These are phyloP conservation scores for Menidia beryllina DNA, from an alignment of 2,113 vertebrate species.

Conservation along the genomic window DNA sequence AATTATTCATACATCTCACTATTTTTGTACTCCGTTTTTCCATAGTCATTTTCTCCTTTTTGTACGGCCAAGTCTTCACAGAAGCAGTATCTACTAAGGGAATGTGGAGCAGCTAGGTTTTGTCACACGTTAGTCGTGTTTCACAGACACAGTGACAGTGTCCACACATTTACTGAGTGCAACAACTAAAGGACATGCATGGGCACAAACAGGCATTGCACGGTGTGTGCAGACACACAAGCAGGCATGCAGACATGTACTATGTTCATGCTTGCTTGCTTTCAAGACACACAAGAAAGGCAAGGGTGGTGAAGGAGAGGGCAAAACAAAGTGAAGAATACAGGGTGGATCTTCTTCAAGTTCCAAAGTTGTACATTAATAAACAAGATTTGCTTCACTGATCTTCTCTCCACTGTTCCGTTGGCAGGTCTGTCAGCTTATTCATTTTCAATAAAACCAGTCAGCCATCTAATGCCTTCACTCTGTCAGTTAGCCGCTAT, in stretches of 20 bases:
- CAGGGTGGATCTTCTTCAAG: constrained; percentile 43
- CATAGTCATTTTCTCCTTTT: constrained; percentile 23
- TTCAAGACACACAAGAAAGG: constrained; percentile 1
- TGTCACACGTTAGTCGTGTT: constrained; percentile 40
- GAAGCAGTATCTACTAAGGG: constrained; percentile 28
- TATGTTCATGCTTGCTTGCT: constrained; percentile 2
- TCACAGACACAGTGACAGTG: constrained; percentile 39
- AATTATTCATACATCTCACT: constrained; percentile 29
- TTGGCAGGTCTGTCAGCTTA: constrained; percentile 67
- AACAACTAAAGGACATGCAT: constrained; percentile 14
- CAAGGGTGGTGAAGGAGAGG: constrained; percentile 17
- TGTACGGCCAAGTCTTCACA: constrained; percentile 9
- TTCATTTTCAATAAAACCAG: constrained; percentile 78
- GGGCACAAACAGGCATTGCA: constrained; percentile 1
- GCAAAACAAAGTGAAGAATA: constrained; percentile 38
- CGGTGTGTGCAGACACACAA: constrained; percentile 1
- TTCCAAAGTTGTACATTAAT: constrained; percentile 68
- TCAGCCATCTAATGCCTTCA: constrained; percentile 77
- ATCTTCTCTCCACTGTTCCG: constrained; percentile 55
- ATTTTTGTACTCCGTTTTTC: constrained; percentile 10
- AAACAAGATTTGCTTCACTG: constrained; percentile 68
- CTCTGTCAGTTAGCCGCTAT: constrained; percentile 78
- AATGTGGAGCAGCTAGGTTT: constrained; percentile 40
- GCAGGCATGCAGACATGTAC: not conserved
- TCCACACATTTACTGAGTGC: constrained; percentile 17